Evolutionary conservation across 2,888 invertebrate species (phyloP).

Genomic region (Apamea epomidion): DNA sequence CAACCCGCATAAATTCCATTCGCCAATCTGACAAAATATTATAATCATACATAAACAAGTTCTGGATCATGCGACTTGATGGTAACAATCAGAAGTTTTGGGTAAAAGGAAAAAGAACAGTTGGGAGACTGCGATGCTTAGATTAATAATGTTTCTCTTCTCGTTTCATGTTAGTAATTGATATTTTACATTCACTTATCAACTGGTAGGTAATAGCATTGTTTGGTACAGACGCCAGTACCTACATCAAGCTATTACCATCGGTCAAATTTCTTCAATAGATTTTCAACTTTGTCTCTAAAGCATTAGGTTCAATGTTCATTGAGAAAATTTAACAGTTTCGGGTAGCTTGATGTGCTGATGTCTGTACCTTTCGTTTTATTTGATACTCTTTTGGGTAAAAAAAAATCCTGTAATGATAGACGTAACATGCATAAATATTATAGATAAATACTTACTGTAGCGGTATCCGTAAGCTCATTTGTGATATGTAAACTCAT

Average conservation of each 20-base stretch:
- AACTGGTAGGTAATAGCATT: background rate
- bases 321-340: no score
- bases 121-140: background rate
- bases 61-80: background rate
- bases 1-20: constrained; percentile 97
- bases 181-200: background rate
- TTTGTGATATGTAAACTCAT: constrained; percentile 94
- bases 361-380: no score
- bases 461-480: constrained; percentile 95
- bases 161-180: background rate
- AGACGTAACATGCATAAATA: no score
- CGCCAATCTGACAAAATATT: constrained; percentile 92
- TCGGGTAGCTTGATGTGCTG: no score
- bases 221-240: no score
- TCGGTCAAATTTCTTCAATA: no score
- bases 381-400: background rate
- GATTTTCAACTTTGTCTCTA: no score
- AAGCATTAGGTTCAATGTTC: no score
- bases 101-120: background rate
- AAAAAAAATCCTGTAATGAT: background rate
- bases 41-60: constrained; percentile 16
- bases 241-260: no score
- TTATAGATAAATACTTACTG: constrained; percentile 79
- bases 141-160: background rate
- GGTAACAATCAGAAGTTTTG: background rate